Evolutionary conservation across 1,140 invertebrate genomes (phyloP).

Genomic region (Nasonia longicornis): DNA sequence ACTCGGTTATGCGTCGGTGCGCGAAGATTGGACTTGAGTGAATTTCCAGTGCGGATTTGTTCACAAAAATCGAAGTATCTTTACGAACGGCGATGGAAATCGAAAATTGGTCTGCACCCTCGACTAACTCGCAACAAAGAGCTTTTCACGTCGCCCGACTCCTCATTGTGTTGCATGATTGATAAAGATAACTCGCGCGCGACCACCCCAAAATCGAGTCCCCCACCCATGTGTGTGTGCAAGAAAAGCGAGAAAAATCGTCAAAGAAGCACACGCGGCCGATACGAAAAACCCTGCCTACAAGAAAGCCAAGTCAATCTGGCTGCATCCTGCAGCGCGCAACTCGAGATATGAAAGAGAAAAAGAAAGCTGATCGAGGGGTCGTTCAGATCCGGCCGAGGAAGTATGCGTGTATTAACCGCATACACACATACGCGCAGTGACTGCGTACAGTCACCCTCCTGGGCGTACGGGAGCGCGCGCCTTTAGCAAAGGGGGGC

Average conservation of each 20-base stretch:
- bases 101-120: too few species aligned
- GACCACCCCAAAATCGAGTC: neutral
- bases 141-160: too few species aligned
- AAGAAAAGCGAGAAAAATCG: constrained; percentile 32
- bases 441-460: constrained; percentile 55
- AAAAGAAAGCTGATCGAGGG: constrained; percentile 22
- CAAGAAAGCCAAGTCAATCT: constrained; percentile 5
- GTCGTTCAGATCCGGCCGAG: neutral
- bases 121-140: too few species aligned
- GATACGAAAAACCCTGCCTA: too few species aligned
- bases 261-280: neutral
- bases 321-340: neutral
- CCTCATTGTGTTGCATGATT: neutral
- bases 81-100: too few species aligned
- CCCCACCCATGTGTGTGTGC: neutral
- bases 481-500: constrained; percentile 30
- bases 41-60: neutral
- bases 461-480: constrained; percentile 58
- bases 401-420: constrained; percentile 52
- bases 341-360: constrained; percentile 34
- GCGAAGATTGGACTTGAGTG: neutral
- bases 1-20: neutral
- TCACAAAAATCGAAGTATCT: too few species aligned
- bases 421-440: neutral
- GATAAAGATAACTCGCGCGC: constrained; percentile 27